phyloP scores from a whole-genome alignment of 2,888 invertebrate species.

The Stenodema calcarata region DNA sequence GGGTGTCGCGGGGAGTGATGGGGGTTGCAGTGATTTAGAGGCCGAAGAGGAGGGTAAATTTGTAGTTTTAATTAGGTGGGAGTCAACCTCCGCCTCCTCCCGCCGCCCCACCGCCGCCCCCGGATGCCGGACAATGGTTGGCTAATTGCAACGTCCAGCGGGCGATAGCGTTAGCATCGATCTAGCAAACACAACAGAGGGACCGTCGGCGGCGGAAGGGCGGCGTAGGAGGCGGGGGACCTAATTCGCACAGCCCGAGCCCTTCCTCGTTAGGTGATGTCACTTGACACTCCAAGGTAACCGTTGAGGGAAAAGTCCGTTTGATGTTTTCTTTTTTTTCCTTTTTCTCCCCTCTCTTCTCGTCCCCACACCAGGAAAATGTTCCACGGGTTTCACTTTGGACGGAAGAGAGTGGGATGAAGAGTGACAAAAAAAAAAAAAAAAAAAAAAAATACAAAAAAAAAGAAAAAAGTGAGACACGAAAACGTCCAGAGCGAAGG shows the following conservation, averaged over 20 bases:
- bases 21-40: slow-evolving; percentile 38
- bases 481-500: not conserved
- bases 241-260: slow-evolving; percentile 18
- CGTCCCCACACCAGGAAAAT: not conserved
- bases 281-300: slow-evolving; percentile 45
- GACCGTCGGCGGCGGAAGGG: not conserved
- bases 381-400: not conserved
- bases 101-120: no score
- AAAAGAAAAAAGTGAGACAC: not conserved
- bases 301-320: slow-evolving; percentile 20
- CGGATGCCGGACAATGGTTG: slow-evolving; percentile 7
- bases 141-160: slow-evolving; percentile 42
- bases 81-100: no score
- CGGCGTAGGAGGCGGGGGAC: not conserved
- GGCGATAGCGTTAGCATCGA: slow-evolving; percentile 48
- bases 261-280: slow-evolving; percentile 38
- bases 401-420: not conserved
- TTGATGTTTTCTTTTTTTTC: slow-evolving; percentile 43
- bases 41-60: slow-evolving; percentile 32
- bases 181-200: slow-evolving; percentile 45
- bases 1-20: not conserved
- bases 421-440: not conserved
- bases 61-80: slow-evolving; percentile 48
- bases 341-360: not conserved
- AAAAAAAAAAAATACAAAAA: not conserved